Conservation (phyloP, 2,113 vertebrate species). For the Heterocephalus glaber region DNA sequence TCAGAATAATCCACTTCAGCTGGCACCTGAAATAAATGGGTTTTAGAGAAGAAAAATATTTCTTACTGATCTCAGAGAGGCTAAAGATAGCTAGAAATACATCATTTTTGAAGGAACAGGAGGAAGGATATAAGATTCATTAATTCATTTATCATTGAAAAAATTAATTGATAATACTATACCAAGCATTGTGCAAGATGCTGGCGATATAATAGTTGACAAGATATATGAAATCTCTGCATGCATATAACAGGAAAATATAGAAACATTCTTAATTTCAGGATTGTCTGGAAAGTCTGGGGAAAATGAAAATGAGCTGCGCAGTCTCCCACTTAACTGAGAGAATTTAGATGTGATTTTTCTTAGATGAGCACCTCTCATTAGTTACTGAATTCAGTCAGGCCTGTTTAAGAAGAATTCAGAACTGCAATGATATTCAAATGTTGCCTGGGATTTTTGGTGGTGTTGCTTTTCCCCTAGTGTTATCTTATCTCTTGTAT, state of each 20-base stretch:
- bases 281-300: background rate
- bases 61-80: background rate
- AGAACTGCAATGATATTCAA: background rate
- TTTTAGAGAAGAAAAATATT: constrained; percentile 8
- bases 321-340: background rate
- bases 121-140: background rate
- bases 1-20: background rate
- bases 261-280: background rate
- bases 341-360: background rate
- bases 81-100: background rate
- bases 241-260: background rate
- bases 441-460: background rate
- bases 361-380: background rate
- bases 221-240: background rate
- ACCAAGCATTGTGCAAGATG: background rate
- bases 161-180: background rate
- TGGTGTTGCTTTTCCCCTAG: background rate
- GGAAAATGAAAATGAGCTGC: background rate
- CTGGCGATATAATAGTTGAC: background rate
- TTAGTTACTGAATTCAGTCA: background rate
- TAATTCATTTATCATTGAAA: background rate
- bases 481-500: background rate
- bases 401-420: background rate
- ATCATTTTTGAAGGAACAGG: constrained; percentile 18
- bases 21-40: background rate